Evolutionary conservation across 2,113 vertebrate species (phyloP).

Genomic region (Micronisus gabar): DNA sequence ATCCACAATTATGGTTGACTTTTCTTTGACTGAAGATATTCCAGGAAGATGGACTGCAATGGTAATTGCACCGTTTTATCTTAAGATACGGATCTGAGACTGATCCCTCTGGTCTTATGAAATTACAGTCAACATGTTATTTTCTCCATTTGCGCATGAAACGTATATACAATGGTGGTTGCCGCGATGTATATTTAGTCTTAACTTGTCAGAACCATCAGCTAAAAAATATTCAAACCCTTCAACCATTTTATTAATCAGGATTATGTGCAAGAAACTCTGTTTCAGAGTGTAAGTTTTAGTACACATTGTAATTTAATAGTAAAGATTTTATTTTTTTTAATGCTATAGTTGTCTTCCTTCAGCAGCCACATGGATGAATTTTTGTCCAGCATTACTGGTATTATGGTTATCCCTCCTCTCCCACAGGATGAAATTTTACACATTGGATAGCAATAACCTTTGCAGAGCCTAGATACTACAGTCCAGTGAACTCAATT

Average conservation of each 20-base stretch:
- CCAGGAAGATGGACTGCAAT: slow-evolving; percentile 71
- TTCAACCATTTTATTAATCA: slow-evolving; percentile 39
- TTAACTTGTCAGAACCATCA: slow-evolving; percentile 46
- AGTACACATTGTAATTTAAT: background rate
- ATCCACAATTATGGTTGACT: slow-evolving; percentile 72
- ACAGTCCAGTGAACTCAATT: background rate
- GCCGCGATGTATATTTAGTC: slow-evolving; percentile 24
- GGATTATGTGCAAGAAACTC: background rate
- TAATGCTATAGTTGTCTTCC: background rate
- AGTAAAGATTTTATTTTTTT: background rate
- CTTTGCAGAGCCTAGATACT: background rate
- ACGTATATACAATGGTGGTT: slow-evolving; percentile 49
- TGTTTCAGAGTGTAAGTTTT: background rate
- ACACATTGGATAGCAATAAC: background rate
- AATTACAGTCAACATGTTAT: slow-evolving; percentile 69
- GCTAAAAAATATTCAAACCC: background rate
- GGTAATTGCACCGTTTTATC: slow-evolving; percentile 67
- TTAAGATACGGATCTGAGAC: slow-evolving; percentile 61
- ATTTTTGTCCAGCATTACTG: background rate
- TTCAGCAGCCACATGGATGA: background rate
- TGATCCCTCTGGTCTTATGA: slow-evolving; percentile 61
- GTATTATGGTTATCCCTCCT: slow-evolving; percentile 25
- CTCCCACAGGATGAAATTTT: slow-evolving; percentile 16
- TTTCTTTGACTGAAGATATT: slow-evolving; percentile 71
- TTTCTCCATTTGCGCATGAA: slow-evolving; percentile 66